phyloP scores from a whole-genome alignment of 2,888 invertebrate species.

The Elysia crispata region DNA sequence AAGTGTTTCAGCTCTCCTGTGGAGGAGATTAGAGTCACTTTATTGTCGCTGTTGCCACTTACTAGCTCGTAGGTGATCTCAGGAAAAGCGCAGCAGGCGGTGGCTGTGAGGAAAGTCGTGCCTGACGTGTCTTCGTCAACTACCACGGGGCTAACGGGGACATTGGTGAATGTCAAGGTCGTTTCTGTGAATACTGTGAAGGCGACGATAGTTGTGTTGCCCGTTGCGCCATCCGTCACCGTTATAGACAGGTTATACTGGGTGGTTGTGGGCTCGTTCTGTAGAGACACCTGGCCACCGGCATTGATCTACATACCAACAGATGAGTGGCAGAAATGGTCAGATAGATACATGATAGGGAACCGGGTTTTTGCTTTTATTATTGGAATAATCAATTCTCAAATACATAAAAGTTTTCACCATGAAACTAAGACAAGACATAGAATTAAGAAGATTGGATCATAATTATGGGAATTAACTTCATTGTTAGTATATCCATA shows the following conservation, averaged over 20 bases:
- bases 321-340: no score
- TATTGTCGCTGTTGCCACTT: conserved; percentile 38
- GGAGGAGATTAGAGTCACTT: conserved; percentile 49
- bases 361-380: no score
- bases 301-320: no score
- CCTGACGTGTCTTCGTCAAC: conserved; percentile 22
- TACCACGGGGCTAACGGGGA: background rate
- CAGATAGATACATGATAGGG: no score
- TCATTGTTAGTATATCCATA: no score
- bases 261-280: background rate
- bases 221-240: conserved; percentile 89
- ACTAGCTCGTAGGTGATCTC: conserved; percentile 16
- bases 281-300: background rate
- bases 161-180: conserved; percentile 34
- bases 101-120: background rate
- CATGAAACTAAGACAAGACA: no score
- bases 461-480: no score
- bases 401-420: no score
- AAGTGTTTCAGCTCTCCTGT: conserved; percentile 55
- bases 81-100: conserved; percentile 42
- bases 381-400: no score
- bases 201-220: conserved; percentile 84
- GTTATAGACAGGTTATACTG: conserved; percentile 77
- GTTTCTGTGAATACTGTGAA: conserved; percentile 44
- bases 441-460: no score